Evolutionary conservation across 1,140 invertebrate genomes (phyloP).

Genomic region (Orchesella cincta): DNA sequence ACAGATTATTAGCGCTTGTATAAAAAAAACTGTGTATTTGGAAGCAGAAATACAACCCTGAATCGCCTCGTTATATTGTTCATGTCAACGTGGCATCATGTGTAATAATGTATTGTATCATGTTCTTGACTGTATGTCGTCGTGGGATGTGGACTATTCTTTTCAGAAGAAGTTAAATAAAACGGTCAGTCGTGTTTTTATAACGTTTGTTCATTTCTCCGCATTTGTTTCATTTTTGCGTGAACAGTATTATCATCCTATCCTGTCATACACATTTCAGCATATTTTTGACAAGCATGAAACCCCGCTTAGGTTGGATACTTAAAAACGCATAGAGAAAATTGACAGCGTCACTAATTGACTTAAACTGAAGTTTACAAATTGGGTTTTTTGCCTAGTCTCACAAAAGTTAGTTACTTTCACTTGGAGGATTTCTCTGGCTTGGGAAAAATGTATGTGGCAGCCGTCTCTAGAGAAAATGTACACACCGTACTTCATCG

Average conservation of each 20-base stretch:
- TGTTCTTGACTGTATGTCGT: constrained; percentile 28
- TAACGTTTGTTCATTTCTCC: not conserved
- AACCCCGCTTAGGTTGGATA: not conserved
- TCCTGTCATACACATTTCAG: not conserved
- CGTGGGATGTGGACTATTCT: constrained; percentile 23
- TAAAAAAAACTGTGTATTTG: too few relatives aligned
- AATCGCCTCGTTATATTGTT: too few relatives aligned
- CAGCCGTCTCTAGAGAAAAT: too few relatives aligned
- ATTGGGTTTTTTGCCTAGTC: not conserved
- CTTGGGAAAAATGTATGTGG: too few relatives aligned
- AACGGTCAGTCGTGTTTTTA: constrained; percentile 17
- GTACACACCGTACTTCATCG: not conserved
- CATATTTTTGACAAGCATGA: not conserved
- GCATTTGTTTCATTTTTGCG: not conserved
- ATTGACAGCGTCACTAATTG: too few relatives aligned
- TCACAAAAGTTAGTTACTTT: too few relatives aligned
- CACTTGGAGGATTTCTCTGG: too few relatives aligned
- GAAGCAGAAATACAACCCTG: too few relatives aligned
- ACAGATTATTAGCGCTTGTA: too few relatives aligned
- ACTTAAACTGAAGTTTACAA: too few relatives aligned
- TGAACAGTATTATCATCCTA: not conserved
- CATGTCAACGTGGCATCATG: too few relatives aligned
- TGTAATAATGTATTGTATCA: constrained; percentile 22
- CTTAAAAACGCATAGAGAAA: not conserved
- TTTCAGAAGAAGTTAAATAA: constrained; percentile 4